phyloP scores from a whole-genome alignment of 2,797 vertebrate genomes.

The Alectoris magna region DNA sequence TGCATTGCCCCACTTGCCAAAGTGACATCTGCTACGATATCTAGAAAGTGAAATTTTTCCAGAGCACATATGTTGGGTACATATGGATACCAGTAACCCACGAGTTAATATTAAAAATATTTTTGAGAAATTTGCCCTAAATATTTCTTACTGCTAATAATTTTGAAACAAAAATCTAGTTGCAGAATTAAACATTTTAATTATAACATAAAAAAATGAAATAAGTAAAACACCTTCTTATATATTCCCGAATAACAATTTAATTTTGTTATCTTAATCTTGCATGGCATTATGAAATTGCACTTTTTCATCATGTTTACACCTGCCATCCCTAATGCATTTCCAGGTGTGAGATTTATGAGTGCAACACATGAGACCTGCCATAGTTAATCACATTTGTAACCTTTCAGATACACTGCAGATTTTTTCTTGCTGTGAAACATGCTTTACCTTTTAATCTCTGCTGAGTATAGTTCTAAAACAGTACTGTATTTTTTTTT shows the following conservation, averaged over 20 bases:
- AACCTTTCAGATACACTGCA: conserved; percentile 71
- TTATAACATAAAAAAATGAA: background rate
- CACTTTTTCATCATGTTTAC: conserved; percentile 68
- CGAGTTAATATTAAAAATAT: conserved; percentile 39
- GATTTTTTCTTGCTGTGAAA: conserved; percentile 72
- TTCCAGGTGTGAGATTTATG: conserved; percentile 77
- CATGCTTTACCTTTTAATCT: conserved; percentile 50
- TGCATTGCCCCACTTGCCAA: conserved; percentile 16
- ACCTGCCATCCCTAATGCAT: conserved; percentile 71
- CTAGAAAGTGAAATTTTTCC: conserved; percentile 30
- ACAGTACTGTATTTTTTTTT: background rate
- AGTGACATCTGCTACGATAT: conserved; percentile 38
- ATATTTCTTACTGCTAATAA: background rate
- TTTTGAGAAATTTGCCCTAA: background rate
- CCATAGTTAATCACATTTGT: conserved; percentile 77
- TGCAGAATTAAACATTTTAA: background rate
- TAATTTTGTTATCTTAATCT: conserved; percentile 55
- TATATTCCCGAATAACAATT: background rate
- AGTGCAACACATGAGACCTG: conserved; percentile 73
- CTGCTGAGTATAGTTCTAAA: conserved; percentile 24
- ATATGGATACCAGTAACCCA: conserved; percentile 52
- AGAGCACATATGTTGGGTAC: conserved; percentile 56
- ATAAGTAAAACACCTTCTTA: background rate
- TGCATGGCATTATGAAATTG: conserved; percentile 56
- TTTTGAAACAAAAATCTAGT: background rate